Evolutionary conservation across 2,888 invertebrate species (phyloP), one percentile per base, ranked within the genome.

Genomic region (Eupithecia exiguata): DNA sequence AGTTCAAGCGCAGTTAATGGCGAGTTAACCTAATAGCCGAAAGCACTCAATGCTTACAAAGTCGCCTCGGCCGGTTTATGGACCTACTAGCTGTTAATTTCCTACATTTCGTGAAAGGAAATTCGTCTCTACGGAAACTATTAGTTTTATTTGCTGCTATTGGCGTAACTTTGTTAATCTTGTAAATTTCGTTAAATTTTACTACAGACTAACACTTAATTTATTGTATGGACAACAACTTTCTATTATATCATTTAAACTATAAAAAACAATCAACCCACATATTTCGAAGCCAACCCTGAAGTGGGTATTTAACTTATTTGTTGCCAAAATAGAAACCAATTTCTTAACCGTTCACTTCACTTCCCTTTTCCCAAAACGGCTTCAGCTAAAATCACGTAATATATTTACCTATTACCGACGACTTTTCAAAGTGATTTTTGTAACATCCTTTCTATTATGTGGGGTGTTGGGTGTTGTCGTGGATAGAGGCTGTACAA

Each of bases 1-100:
- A 90, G 91, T 90, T 89, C 86, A 81, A 88, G 87, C 87, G 84
- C 87, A 89, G 86, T 91, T 91, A 93, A 94, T 93, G 92, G 86
- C 88, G 88, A 92, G 91, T 92, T 93, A 92, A 92, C 91, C 88
- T 94, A 93, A 94, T 93, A 93, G 94, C 92, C 85, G 86, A 94
- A 94, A 94, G 92, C 94, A 92, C 93, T 94, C 93, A 92, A 93
- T 93, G 94, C 93, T 90, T 91, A 92, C 92, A 91, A 92, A 93
- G 91, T 93, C 91, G 88, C 90, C 86, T 84, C 88, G 90, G 89
- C 87, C 90, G 86, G 89, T 92, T 92, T 93, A 93, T 91, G 89
- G 87, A 82, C 81, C 89, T 89, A 91, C 91, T 92, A 92, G 91
- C 93, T 89, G 93, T 91, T 93, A 92, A 93, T 93, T 92, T 92